These are phyloP conservation scores for Drosophila acutilabella DNA, from an alignment of 2,888 invertebrate species.

Conservation along the genomic window DNA sequence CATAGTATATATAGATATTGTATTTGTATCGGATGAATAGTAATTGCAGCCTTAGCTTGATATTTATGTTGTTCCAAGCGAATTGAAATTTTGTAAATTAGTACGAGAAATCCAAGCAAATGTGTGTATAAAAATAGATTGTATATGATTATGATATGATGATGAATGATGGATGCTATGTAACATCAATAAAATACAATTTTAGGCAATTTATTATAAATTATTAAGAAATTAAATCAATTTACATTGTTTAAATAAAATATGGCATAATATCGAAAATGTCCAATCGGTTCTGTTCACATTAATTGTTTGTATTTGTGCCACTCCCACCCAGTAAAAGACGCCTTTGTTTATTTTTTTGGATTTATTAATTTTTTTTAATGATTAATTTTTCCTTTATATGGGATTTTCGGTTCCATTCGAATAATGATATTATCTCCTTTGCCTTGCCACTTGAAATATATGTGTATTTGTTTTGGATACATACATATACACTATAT, in stretches of 20 bases:
- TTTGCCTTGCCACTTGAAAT: constrained; percentile 43
- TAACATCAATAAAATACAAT: constrained; percentile 58
- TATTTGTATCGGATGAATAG: neutral
- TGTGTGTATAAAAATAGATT: constrained; percentile 40
- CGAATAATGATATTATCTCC: constrained; percentile 71
- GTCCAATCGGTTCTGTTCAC: neutral
- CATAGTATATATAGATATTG: neutral
- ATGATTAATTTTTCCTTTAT: constrained; percentile 70
- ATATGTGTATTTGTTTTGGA: constrained; percentile 19
- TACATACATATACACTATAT: constrained; percentile 18
- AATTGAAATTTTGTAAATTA: constrained; percentile 42
- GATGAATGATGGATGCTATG: constrained; percentile 43
- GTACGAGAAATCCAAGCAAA: constrained; percentile 24
- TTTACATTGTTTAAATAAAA: constrained; percentile 55
- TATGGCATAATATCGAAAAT: constrained; percentile 12
- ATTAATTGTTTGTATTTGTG: neutral
- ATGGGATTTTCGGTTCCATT: constrained; percentile 63
- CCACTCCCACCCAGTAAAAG: constrained; percentile 19
- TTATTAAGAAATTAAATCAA: constrained; percentile 57
- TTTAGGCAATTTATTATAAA: constrained; percentile 74
- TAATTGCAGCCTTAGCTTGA: constrained; percentile 3
- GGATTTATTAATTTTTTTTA: constrained; percentile 32
- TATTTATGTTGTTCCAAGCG: constrained; percentile 17
- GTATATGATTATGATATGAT: constrained; percentile 31
- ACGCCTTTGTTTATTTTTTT: neutral